Percentiles rank a stretch among this genome's conserved stretches.
phyloP scores from a whole-genome alignment of 2,888 invertebrate genomes.

The Sminthurinus aureus region DNA sequence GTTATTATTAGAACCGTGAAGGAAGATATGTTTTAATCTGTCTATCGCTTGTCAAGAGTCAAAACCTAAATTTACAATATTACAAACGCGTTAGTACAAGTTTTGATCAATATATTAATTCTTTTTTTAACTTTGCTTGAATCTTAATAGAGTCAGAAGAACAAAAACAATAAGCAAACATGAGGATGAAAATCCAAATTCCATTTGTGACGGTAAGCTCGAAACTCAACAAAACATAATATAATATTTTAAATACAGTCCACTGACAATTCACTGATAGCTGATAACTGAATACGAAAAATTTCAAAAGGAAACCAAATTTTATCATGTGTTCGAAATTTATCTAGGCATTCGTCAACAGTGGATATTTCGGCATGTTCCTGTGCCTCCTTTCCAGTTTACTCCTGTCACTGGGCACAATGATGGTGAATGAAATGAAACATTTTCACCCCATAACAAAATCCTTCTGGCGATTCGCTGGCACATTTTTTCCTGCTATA shows the following conservation, averaged over 20 bases:
- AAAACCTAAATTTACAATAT: too few relatives aligned
- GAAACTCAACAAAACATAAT: not conserved
- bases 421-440: conserved; percentile 56
- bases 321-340: conserved; percentile 3
- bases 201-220: not conserved
- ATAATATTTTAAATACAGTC: not conserved
- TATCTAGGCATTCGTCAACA: conserved; percentile 17
- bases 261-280: not conserved
- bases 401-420: conserved; percentile 51
- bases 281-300: not conserved
- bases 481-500: conserved; percentile 53
- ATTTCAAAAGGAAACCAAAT: not conserved
- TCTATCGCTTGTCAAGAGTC: too few relatives aligned
- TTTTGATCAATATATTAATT: too few relatives aligned
- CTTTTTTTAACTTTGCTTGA: too few relatives aligned
- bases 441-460: conserved; percentile 56
- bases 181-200: not conserved
- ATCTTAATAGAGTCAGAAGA: too few relatives aligned
- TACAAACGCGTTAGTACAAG: too few relatives aligned
- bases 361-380: conserved; percentile 50
- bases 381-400: conserved; percentile 55
- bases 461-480: conserved; percentile 45
- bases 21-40: too few relatives aligned
- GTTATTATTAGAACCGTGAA: too few relatives aligned
- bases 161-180: not conserved